Evolutionary conservation across 2,797 vertebrate species (phyloP).

Genomic region (Argyrosomus regius): DNA sequence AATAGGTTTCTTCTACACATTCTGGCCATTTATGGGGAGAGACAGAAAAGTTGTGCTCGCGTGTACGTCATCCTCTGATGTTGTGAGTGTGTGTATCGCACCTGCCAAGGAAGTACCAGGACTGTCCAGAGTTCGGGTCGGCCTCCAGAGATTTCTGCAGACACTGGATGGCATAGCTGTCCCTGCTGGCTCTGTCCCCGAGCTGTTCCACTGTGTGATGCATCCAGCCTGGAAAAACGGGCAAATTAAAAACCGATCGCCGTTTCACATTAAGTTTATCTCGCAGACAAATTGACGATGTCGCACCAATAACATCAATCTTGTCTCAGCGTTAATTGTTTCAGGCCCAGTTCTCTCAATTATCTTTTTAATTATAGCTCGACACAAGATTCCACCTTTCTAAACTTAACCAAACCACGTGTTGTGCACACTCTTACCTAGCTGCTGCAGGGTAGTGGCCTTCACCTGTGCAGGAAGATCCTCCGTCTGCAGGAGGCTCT

Average conservation of each 20-base stretch:
- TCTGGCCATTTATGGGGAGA: neutral
- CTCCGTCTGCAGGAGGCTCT: constrained; percentile 97
- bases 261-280: too few relatives aligned
- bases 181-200: constrained; percentile 96
- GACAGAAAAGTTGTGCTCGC: too few relatives aligned
- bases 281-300: too few relatives aligned
- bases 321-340: neutral
- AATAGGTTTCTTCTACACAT: neutral
- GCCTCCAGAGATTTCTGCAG: constrained; percentile 99
- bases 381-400: neutral
- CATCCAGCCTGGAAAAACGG: constrained; percentile 93
- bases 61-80: too few relatives aligned
- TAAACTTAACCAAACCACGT: neutral
- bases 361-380: neutral
- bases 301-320: too few relatives aligned
- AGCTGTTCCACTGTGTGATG: constrained; percentile 99
- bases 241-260: too few relatives aligned
- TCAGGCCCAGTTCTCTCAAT: neutral
- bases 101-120: constrained; percentile 99
- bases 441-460: constrained; percentile 98
- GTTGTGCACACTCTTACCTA: constrained; percentile 87
- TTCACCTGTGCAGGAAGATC: constrained; percentile 99
- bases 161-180: constrained; percentile 99
- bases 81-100: constrained; percentile 50
- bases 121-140: constrained; percentile 99